Conservation (phyloP, 1,140 invertebrate species). For the Hesperophylax magnus region DNA sequence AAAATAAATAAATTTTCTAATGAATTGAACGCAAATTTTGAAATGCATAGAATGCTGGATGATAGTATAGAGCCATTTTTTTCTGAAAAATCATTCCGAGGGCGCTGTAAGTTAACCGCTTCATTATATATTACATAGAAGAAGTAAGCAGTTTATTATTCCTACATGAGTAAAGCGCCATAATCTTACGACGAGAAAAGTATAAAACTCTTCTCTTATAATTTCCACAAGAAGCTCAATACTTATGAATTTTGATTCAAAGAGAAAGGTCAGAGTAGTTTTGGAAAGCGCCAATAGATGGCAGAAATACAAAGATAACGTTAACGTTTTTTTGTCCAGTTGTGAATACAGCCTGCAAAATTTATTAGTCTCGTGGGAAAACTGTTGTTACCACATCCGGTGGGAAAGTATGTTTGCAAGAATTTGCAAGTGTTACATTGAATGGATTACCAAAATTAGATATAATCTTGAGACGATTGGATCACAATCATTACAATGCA, state of each 20-base stretch:
- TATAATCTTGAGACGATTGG: not conserved
- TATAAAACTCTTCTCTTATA: not conserved
- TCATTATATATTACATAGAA: too few relatives aligned
- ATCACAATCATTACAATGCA: not conserved
- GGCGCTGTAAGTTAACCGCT: too few relatives aligned
- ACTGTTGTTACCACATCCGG: not conserved
- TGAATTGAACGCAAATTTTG: too few relatives aligned
- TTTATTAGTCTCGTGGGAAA: not conserved
- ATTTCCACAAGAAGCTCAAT: not conserved
- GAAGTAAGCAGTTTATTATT: not conserved
- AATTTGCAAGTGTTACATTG: slow-evolving; percentile 27
- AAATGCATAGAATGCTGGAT: too few relatives aligned
- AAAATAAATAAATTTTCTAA: too few relatives aligned
- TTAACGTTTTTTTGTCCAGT: not conserved
- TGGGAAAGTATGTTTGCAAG: slow-evolving; percentile 19
- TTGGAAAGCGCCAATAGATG: slow-evolving; percentile 1
- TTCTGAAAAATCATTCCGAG: too few relatives aligned
- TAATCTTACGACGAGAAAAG: not conserved
- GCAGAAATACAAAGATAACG: not conserved
- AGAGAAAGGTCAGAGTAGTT: slow-evolving; percentile 13
- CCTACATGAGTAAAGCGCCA: not conserved
- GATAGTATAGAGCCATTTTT: too few relatives aligned
- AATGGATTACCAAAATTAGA: slow-evolving; percentile 29
- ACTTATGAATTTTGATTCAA: not conserved
- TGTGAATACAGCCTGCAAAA: not conserved